Conservation (phyloP, 2,797 vertebrate genomes). For the Tapirus indicus region DNA sequence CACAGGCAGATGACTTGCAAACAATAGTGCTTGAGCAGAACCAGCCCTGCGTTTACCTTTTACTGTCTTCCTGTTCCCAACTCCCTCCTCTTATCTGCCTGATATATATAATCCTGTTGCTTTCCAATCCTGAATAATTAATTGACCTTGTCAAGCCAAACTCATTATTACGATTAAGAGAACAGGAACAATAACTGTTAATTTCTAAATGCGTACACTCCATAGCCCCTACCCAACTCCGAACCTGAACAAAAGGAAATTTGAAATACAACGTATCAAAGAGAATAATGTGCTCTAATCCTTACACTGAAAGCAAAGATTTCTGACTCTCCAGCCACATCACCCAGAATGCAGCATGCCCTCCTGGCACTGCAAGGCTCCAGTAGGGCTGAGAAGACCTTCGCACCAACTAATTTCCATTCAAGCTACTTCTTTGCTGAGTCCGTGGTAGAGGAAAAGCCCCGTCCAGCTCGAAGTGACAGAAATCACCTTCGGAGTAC, state of each 20-base stretch:
- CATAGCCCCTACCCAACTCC: neutral
- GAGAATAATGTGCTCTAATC: neutral
- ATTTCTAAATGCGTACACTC: slow-evolving; percentile 57
- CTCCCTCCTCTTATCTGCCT: neutral
- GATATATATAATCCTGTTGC: neutral
- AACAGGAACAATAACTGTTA: slow-evolving; percentile 72
- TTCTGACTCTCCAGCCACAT: neutral
- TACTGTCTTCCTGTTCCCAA: neutral
- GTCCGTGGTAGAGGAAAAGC: neutral
- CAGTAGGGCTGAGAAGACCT: neutral
- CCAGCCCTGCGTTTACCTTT: neutral
- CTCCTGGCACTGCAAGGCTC: neutral
- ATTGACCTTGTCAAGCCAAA: slow-evolving; percentile 74
- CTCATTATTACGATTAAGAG: slow-evolving; percentile 73
- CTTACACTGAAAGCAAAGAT: neutral
- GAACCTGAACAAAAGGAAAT: slow-evolving; percentile 37
- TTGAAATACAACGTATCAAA: slow-evolving; percentile 42
- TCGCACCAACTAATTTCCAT: neutral
- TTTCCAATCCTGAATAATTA: slow-evolving; percentile 77
- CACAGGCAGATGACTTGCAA: slow-evolving; percentile 40
- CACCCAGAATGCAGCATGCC: neutral
- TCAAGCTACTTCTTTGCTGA: neutral
- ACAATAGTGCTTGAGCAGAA: slow-evolving; percentile 58
- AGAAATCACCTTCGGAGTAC: neutral
- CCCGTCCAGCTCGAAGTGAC: neutral